Evolutionary conservation across 2,888 invertebrate species (phyloP).

Genomic region (Lymantria monacha): DNA sequence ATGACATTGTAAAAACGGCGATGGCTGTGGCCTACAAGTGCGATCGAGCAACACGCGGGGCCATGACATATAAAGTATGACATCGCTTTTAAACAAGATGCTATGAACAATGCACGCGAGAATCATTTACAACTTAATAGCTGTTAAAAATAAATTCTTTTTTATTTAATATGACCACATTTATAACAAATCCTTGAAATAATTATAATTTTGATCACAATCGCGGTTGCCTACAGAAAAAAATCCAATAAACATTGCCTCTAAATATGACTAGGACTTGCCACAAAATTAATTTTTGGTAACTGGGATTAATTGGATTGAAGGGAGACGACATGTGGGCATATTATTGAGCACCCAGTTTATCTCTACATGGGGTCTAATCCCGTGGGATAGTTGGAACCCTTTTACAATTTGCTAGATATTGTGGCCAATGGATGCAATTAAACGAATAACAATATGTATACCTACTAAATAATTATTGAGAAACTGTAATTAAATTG

Average conservation of each 20-base stretch:
- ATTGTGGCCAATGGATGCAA: not conserved
- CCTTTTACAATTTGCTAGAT: conserved; percentile 53
- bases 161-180: too few species aligned
- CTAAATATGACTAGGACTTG: conserved; percentile 2
- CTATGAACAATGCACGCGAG: conserved; percentile 58
- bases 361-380: conserved; percentile 74
- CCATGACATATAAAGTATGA: conserved; percentile 78
- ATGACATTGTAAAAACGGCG: conserved; percentile 78
- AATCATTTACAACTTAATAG: conserved; percentile 37
- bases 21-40: conserved; percentile 77
- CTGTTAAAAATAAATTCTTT: conserved; percentile 27
- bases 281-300: conserved; percentile 21
- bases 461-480: not conserved
- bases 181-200: too few species aligned
- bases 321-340: conserved; percentile 72
- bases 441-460: not conserved
- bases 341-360: conserved; percentile 63
- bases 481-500: conserved; percentile 1
- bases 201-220: too few species aligned
- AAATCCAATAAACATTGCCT: too few species aligned
- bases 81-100: conserved; percentile 58
- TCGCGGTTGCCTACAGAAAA: too few species aligned
- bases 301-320: conserved; percentile 52
- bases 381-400: conserved; percentile 71
- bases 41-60: conserved; percentile 69